Base-by-base conservation (phyloP, 2,797 vertebrate species). In the Halcyon smyrnensis region DNA sequence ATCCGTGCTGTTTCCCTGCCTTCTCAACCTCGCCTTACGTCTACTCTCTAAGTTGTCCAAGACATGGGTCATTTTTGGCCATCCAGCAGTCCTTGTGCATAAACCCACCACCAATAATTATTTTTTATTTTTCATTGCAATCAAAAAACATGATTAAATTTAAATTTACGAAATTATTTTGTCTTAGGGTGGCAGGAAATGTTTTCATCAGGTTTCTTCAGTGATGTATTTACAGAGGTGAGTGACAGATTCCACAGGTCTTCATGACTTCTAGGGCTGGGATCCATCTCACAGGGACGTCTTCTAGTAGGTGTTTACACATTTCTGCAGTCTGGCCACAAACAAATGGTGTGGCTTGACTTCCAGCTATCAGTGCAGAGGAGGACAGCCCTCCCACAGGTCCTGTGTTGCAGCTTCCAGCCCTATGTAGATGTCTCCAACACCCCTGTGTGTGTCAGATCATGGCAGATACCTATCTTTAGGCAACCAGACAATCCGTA, bases 221-320 rank as follows among this genome's bases (percentile, higher is more conserved):
- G 53, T 0, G 2, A 60, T 60, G 39, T 23, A 11, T 65, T 60
- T 37, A 37, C 5, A 34, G 76, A 73, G 28, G 41, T 25, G 53
- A 67, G 20, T 20, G n/a, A 14, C 13, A 46, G 37, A 41, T 77
- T 67, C 65, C 73, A 32, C 36, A 50, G 27, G 53, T 20, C 59
- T 67, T 50, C 4, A 1, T 73, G 36, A 45, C 27, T 84, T 54
- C 32, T 54, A 34, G 32, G 34, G 48, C 41, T 77, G 46, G 28
- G 41, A 51, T 67, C 32, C 1, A 0, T 8, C 46, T 56, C n/a
- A 23, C 6, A n/a, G 51, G 37, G 63, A 36, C 1, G 1, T 41
- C 45, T 81, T 43, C 19, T 4, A 32, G 43, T 18, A 51, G 48
- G 16, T 37, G 21, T 63, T 62, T 30, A 60, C 34, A 30, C 3